Evolutionary conservation across 1,140 invertebrate species (phyloP).

Genomic region (Drusus annulatus): DNA sequence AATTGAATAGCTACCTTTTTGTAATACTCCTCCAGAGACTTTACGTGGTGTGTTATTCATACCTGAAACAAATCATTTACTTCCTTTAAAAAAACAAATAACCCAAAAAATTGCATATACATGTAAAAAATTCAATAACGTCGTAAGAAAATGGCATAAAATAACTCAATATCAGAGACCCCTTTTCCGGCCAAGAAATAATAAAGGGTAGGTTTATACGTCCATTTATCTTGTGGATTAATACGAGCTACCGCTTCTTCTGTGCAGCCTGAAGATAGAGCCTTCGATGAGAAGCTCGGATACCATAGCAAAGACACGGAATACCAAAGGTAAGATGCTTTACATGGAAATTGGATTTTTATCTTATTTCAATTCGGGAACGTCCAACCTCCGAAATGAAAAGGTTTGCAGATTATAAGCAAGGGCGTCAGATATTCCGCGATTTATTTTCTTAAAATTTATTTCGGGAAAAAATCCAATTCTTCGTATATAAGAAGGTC

Average conservation of each 20-base stretch:
- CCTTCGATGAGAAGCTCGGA: too few species aligned
- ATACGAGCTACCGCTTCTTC: constrained; percentile 6
- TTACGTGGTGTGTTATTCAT: too few species aligned
- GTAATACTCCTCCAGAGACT: too few species aligned
- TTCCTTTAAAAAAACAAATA: too few species aligned
- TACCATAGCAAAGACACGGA: too few species aligned
- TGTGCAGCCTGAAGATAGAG: not conserved
- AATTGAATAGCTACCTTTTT: too few species aligned
- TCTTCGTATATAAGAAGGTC: not conserved
- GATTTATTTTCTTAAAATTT: not conserved
- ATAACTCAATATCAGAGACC: too few species aligned
- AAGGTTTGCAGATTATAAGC: constrained; percentile 25
- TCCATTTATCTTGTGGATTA: constrained; percentile 3
- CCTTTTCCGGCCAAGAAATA: too few species aligned
- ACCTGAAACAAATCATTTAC: too few species aligned
- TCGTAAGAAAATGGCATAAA: too few species aligned
- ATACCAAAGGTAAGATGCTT: not conserved
- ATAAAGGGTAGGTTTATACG: not conserved
- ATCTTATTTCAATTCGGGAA: constrained; percentile 26
- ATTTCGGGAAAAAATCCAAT: constrained; percentile 19
- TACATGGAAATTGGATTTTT: constrained; percentile 34
- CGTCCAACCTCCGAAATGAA: constrained; percentile 19
- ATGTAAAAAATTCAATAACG: too few species aligned
- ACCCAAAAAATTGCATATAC: too few species aligned
- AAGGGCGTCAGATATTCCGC: not conserved